These are phyloP conservation scores for Poeciliopsis retropinna DNA, from an alignment of 2,113 vertebrate species.

Conservation along the genomic window DNA sequence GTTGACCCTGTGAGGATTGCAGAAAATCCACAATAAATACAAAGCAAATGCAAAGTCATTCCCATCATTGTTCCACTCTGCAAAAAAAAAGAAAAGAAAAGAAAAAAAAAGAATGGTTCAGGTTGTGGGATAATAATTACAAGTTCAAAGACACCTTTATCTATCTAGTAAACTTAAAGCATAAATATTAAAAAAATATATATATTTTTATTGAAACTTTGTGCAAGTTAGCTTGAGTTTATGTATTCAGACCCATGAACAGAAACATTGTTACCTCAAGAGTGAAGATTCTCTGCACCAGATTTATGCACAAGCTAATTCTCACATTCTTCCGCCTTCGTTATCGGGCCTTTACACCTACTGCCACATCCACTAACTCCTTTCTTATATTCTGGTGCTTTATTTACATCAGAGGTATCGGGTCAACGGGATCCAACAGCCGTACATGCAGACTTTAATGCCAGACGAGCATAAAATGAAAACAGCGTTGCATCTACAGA, in stretches of 20 bases:
- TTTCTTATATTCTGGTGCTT: neutral
- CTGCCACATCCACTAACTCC: neutral
- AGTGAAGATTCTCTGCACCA: neutral
- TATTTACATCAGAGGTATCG: neutral
- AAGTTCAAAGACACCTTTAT: neutral
- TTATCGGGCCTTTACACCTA: neutral
- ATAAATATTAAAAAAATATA: neutral
- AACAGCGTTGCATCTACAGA: neutral
- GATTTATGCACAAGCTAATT: neutral
- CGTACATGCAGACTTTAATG: neutral
- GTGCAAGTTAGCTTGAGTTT: no score
- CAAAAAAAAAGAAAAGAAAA: no score
- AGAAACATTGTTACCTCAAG: neutral
- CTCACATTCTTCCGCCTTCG: neutral
- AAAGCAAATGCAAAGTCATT: no score
- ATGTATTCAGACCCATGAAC: neutral
- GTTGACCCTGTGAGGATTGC: no score
- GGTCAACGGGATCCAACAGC: neutral
- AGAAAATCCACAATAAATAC: no score
- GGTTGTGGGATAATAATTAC: neutral
- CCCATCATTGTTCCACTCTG: no score
- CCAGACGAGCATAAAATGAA: neutral
- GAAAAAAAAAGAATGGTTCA: no score
- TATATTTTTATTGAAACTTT: no score
- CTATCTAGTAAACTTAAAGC: neutral